Evolutionary conservation across 1,140 invertebrate species (phyloP).

Genomic region (Grapholita molesta): DNA sequence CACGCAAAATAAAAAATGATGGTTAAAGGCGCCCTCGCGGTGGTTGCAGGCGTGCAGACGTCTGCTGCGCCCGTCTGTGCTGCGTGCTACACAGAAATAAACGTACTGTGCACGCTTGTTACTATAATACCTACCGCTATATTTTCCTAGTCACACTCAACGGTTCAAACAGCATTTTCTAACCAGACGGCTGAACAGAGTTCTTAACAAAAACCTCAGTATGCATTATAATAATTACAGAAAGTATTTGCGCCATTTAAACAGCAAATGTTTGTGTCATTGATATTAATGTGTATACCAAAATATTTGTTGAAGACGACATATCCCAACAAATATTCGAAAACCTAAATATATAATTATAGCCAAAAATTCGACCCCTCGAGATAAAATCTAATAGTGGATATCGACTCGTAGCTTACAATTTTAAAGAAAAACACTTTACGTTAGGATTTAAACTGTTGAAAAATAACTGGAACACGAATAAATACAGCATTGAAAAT

Average conservation of each 20-base stretch:
- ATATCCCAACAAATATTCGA: not conserved
- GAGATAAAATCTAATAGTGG: not conserved
- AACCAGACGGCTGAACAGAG: not conserved
- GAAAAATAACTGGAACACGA: not conserved
- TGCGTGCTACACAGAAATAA: slow-evolving; percentile 13
- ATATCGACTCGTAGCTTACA: not conserved
- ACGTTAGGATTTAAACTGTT: too few species aligned
- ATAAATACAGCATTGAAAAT: not conserved
- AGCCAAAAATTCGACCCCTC: not conserved
- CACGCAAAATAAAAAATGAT: slow-evolving; percentile 72
- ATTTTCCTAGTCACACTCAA: not conserved
- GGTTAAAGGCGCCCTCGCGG: slow-evolving; percentile 66
- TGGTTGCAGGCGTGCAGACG: slow-evolving; percentile 68
- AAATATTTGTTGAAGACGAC: not conserved
- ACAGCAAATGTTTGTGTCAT: too few species aligned
- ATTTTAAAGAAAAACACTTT: not conserved
- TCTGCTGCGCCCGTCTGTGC: slow-evolving; percentile 27
- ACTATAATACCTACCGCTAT: not conserved
- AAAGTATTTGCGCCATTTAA: too few species aligned
- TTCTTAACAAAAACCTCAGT: not conserved
- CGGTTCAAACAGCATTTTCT: not conserved
- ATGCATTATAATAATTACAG: too few species aligned
- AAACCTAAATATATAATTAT: not conserved
- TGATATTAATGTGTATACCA: not conserved
- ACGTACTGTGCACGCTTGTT: not conserved